phyloP scores from a whole-genome alignment of 2,113 vertebrate species.

The Gadus macrocephalus region DNA sequence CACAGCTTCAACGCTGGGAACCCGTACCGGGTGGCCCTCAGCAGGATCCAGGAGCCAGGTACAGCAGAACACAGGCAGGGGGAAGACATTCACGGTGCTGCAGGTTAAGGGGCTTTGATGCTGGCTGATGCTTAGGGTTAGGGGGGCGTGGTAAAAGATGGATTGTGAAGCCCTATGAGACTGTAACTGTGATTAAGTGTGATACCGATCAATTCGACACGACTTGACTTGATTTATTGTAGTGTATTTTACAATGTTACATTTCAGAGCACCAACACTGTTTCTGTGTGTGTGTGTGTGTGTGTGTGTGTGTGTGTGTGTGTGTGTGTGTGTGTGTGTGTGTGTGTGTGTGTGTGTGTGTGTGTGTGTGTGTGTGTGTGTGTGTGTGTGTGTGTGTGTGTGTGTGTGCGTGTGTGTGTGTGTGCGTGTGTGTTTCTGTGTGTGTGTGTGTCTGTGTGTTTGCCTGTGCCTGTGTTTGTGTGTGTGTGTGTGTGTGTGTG shows the following conservation, averaged over 20 bases:
- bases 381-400: too few species aligned
- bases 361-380: too few species aligned
- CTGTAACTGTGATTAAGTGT: not conserved
- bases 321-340: too few species aligned
- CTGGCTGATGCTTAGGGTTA: not conserved
- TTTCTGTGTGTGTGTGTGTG: not conserved
- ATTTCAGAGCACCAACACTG: not conserved
- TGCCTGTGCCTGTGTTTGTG: too few species aligned
- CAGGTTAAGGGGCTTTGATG: not conserved
- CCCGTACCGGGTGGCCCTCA: constrained; percentile 50
- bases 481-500: too few species aligned
- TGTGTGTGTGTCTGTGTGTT: too few species aligned
- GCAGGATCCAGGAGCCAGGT: constrained; percentile 63
- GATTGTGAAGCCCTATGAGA: not conserved
- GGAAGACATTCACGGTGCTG: not conserved
- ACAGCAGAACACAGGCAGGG: not conserved
- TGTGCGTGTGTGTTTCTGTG: too few species aligned
- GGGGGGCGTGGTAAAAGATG: too few species aligned
- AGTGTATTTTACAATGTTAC: not conserved
- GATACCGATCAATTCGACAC: not conserved
- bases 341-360: too few species aligned
- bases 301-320: too few species aligned
- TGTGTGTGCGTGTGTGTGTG: too few species aligned
- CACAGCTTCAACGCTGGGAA: constrained; percentile 60
- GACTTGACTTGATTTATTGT: not conserved